phyloP scores from a whole-genome alignment of 1,140 invertebrate genomes.

The Plutomurus gul region DNA sequence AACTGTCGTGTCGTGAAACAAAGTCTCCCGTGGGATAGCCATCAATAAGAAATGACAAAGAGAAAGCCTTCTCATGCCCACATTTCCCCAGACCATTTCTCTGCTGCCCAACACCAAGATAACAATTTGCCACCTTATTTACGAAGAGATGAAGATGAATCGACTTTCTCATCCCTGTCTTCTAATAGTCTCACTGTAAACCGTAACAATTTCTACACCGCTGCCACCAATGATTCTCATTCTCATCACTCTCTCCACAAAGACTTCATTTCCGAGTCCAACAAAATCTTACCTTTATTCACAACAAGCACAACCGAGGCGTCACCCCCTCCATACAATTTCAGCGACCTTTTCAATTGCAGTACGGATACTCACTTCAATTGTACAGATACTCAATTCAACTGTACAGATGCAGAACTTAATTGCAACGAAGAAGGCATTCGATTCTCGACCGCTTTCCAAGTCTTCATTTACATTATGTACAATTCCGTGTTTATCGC shows the following conservation, averaged over 20 bases:
- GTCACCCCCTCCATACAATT: too few relatives aligned
- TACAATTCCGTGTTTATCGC: slow-evolving; percentile 75
- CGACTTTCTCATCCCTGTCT: neutral
- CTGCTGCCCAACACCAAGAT: neutral
- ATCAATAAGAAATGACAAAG: neutral
- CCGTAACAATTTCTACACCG: neutral
- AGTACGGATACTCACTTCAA: neutral
- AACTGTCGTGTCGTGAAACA: neutral
- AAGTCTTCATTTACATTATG: slow-evolving; percentile 70
- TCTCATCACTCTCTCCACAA: neutral
- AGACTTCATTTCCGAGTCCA: neutral
- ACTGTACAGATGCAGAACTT: too few relatives aligned
- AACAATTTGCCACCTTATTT: neutral
- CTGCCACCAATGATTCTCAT: neutral
- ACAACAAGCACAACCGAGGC: neutral
- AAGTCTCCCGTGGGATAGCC: neutral
- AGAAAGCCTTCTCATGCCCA: neutral
- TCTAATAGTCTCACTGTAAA: neutral
- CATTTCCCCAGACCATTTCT: neutral
- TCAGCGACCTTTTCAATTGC: neutral
- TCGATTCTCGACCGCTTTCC: slow-evolving; percentile 59
- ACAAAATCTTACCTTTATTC: neutral
- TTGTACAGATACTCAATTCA: neutral
- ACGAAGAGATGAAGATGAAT: neutral
- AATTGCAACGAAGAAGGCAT: neutral